Base-by-base conservation (phyloP, 1,140 invertebrate species). In the Drosophila auraria region DNA sequence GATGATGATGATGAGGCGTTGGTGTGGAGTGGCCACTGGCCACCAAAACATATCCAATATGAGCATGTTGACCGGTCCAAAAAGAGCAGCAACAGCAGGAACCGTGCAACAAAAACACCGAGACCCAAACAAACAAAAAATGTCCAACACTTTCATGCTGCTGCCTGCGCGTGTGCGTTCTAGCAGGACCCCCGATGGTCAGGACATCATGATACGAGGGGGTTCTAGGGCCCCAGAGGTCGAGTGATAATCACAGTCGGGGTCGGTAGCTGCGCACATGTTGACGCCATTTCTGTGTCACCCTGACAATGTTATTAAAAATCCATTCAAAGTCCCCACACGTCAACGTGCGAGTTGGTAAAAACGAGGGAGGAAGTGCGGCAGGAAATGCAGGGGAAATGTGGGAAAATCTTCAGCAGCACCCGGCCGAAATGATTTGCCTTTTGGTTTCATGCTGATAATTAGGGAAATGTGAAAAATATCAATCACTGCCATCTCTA, bases 251-350 rank as follows among this genome's bases (percentile, higher is more conserved):
- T 73, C 70, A 73, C 70, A 73, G 69, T 20, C 70, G 61, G 69
- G 68, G 70, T 73, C 70, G 68, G 69, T 73, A 40, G 70, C 72
- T 83, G 82, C 78, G 66, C 84, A 78, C 81, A 79, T 81, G 84
- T 77, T 89, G 81, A 89, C 81, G 69, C 77, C 76, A 71, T 73
- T 80, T 80, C 61, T 61, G 76, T 79, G 77, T 79, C 66, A 72
- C 68, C 68, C 78, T 90, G 76, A 90, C 86, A 86, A 86, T 82
- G 86, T 90, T 90, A 90, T 90, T 90, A 90, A 90, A 90, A 90
- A 91, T 83, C 80, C 78, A 90, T 90, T 90, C 82, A 77, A 87
- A 83, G 71, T 68, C 81, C 75, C 23, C 74, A 60, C 74, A 77
- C 60, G 61, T 65, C 53, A 45, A n/a, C 33, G 40, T 47, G 50